phyloP scores from a whole-genome alignment of 2,888 invertebrate genomes.

The Aelia acuminata region DNA sequence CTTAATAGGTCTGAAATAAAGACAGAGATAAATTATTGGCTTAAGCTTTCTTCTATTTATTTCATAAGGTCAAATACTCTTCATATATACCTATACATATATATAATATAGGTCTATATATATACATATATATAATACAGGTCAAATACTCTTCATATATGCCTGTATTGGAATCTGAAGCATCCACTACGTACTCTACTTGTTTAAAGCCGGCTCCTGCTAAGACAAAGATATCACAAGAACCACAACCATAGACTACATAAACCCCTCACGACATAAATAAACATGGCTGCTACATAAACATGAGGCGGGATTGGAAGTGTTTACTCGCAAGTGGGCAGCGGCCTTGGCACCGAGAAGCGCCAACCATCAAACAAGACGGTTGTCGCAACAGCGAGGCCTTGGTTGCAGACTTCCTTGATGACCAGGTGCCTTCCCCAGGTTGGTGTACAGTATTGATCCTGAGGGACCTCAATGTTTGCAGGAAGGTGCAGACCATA shows the following conservation, averaged over 20 bases:
- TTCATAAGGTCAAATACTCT: no score
- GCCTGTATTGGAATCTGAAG: background rate
- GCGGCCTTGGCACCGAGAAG: slow-evolving; percentile 26
- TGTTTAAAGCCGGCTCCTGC: background rate
- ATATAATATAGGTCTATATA: no score
- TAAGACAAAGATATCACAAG: background rate
- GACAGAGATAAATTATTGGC: no score
- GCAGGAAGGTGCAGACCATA: background rate
- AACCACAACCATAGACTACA: background rate
- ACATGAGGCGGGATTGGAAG: slow-evolving; percentile 26
- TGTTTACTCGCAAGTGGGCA: slow-evolving; percentile 43
- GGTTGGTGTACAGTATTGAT: background rate
- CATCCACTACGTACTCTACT: background rate
- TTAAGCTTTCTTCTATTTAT: no score
- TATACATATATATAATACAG: no score
- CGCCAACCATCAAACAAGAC: slow-evolving; percentile 33
- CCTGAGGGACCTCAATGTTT: background rate
- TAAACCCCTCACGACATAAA: background rate
- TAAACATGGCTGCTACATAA: slow-evolving; percentile 33
- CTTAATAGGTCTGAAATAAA: no score
- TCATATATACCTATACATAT: no score
- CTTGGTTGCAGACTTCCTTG: background rate
- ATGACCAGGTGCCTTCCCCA: background rate
- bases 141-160: background rate
- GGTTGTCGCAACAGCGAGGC: slow-evolving; percentile 6